Conservation (phyloP, 2,888 invertebrate genomes). For the Drosophila imparisetae region DNA sequence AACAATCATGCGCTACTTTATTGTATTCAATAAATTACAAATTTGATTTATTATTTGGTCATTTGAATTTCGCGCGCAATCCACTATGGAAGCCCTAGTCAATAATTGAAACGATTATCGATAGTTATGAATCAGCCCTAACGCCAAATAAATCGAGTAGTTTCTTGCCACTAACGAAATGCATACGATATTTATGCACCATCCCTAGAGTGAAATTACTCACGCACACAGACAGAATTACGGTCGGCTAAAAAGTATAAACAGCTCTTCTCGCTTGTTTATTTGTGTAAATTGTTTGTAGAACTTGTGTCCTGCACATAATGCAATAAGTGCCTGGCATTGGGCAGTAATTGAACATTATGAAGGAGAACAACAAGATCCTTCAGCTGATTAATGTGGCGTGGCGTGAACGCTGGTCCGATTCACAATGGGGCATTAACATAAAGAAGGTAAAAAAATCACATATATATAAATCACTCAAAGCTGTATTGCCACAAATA, state of each 20-base stretch:
- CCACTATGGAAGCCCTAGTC: background rate
- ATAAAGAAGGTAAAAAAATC: conserved; percentile 91
- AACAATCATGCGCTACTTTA: conserved; percentile 71
- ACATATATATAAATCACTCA: background rate
- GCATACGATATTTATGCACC: background rate
- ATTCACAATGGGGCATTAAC: conserved; percentile 97
- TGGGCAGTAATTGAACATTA: conserved; percentile 35
- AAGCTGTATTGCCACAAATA: conserved; percentile 36
- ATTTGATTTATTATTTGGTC: conserved; percentile 39
- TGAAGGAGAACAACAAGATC: conserved; percentile 86
- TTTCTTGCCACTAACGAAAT: background rate
- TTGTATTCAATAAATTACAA: conserved; percentile 73
- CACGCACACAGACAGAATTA: conserved; percentile 3
- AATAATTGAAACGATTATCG: conserved; percentile 3
- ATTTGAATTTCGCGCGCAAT: conserved; percentile 29
- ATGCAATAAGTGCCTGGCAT: conserved; percentile 20
- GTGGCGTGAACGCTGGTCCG: conserved; percentile 98
- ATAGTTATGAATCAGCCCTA: background rate
- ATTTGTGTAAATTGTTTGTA: conserved; percentile 11
- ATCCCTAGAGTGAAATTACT: conserved; percentile 11
- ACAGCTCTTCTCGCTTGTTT: conserved; percentile 25
- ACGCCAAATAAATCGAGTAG: background rate
- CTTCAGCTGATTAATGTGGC: conserved; percentile 87
- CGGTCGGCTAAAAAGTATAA: conserved; percentile 28
- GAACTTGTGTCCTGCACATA: conserved; percentile 2